A percentile compares a stretch with the other conserved stretches of the same genome.
phyloP scores from a whole-genome alignment of 1,140 invertebrate genomes.

The Solenopsis fugax region DNA sequence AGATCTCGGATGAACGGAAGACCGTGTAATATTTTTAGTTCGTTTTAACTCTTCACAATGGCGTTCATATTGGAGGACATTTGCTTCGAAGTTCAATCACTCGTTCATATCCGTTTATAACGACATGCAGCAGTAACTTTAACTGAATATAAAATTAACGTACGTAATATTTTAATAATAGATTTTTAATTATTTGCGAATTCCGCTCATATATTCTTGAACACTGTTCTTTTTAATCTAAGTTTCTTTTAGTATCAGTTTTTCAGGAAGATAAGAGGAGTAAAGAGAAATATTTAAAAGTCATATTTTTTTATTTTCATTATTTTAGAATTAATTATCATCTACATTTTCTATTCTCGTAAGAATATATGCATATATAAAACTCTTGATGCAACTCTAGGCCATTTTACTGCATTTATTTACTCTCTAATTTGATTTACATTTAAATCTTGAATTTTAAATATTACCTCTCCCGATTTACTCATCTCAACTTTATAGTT shows the following conservation, averaged over 20 bases:
- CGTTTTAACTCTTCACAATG: constrained; percentile 11
- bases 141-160: background rate
- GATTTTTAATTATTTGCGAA: background rate
- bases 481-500: background rate
- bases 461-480: background rate
- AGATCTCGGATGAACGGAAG: constrained; percentile 11
- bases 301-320: background rate
- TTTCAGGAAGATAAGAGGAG: background rate
- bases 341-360: background rate
- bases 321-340: background rate
- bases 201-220: background rate
- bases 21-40: background rate
- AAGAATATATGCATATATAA: background rate
- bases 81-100: constrained; percentile 26
- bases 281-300: background rate
- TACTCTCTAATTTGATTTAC: background rate
- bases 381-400: background rate
- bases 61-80: background rate
- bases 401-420: background rate
- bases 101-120: background rate
- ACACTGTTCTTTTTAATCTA: background rate
- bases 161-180: background rate
- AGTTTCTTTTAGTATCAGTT: too few species aligned
- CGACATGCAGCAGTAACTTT: too few species aligned
- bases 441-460: constrained; percentile 2